Evolutionary conservation across 2,888 invertebrate genomes (phyloP).

Genomic region (Scrobipalpa costella): DNA sequence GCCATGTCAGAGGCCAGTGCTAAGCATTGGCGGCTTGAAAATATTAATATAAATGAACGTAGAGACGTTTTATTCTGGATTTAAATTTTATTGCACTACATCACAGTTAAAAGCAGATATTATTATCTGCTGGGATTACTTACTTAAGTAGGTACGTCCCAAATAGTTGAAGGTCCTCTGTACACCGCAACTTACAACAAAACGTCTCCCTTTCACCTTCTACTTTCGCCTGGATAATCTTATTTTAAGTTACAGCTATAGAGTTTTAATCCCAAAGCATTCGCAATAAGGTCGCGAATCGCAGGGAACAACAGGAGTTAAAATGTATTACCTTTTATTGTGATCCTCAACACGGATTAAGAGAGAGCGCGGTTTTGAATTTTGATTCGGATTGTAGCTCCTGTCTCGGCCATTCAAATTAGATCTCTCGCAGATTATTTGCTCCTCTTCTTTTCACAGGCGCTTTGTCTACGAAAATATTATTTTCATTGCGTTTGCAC

Average conservation of each 20-base stretch:
- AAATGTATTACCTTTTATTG: conserved; percentile 82
- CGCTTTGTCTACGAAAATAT: conserved; percentile 31
- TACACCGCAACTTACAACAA: conserved; percentile 57
- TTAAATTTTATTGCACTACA: no score
- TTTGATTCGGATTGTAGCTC: conserved; percentile 78
- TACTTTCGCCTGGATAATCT: conserved; percentile 81
- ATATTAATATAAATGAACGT: no score
- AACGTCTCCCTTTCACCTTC: conserved; percentile 81
- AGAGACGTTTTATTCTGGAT: no score
- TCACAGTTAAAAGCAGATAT: no score
- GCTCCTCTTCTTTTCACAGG: conserved; percentile 54
- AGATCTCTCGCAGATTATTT: conserved; percentile 67
- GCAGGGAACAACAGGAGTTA: conserved; percentile 56
- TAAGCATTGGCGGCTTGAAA: no score
- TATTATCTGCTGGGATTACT: not conserved
- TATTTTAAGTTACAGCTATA: conserved; percentile 61
- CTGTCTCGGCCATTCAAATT: conserved; percentile 64
- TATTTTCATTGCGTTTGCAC: conserved; percentile 1
- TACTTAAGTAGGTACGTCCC: not conserved
- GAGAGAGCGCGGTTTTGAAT: conserved; percentile 81
- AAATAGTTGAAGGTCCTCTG: conserved; percentile 5
- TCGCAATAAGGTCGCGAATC: conserved; percentile 57
- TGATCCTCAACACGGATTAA: conserved; percentile 81
- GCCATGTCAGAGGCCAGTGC: no score
- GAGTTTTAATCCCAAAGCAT: conserved; percentile 51